Percentiles rank a stretch among this genome's conserved stretches.
Conservation (phyloP, 2,888 invertebrate species). For the Monoplex corrugatus region DNA sequence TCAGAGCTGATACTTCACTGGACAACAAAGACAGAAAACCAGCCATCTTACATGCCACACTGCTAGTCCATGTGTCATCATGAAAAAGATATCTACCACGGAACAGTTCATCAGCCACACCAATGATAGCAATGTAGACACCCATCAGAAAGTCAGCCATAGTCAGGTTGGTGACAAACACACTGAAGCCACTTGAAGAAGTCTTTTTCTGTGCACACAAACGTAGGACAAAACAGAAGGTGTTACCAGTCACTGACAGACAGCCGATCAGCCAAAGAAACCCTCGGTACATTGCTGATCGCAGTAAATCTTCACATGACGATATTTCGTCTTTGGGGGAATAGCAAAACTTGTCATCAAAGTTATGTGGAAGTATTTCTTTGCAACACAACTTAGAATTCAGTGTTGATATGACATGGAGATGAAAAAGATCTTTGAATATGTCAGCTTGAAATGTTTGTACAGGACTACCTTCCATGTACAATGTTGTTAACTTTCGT, state of each 20-base stretch:
- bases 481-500: neutral
- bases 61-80: neutral
- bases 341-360: neutral
- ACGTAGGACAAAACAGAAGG: neutral
- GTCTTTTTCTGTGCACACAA: neutral
- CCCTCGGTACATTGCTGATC: neutral
- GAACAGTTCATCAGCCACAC: neutral
- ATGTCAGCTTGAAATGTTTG: neutral
- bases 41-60: neutral
- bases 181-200: conserved; percentile 16
- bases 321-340: neutral
- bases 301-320: neutral
- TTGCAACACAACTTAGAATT: neutral
- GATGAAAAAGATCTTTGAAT: neutral
- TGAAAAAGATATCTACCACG: neutral
- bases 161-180: neutral
- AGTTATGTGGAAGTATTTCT: neutral
- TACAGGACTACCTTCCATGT: neutral
- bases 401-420: neutral
- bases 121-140: neutral
- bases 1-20: conserved; percentile 12
- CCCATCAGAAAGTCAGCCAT: neutral
- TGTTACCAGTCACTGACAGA: neutral
- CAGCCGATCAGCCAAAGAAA: neutral
- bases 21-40: neutral